phyloP scores from a whole-genome alignment of 2,888 invertebrate species.

The Campopleginae sp. region DNA sequence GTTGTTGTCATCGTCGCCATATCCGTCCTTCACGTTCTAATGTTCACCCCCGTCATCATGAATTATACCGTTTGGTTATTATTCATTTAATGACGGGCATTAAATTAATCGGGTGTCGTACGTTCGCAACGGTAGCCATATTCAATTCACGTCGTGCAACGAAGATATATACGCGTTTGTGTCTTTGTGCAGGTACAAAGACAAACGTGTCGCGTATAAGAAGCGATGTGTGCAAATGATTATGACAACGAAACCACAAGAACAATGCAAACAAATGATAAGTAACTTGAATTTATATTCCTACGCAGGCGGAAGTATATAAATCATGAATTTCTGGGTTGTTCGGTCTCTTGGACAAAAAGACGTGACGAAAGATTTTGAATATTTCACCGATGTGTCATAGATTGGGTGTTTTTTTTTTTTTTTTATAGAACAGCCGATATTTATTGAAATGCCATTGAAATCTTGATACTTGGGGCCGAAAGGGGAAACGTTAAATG shows the following conservation, averaged over 20 bases:
- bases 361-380: background rate
- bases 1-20: conserved; percentile 42
- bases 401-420: background rate
- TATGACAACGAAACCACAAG: background rate
- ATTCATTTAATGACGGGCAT: conserved; percentile 63
- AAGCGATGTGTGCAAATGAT: background rate
- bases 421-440: background rate
- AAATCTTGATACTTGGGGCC: background rate
- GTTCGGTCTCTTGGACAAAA: background rate
- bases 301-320: background rate
- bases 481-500: background rate
- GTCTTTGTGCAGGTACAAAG: background rate
- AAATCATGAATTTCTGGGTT: background rate
- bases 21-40: conserved; percentile 49
- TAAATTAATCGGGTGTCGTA: conserved; percentile 65
- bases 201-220: background rate
- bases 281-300: background rate
- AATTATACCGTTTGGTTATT: conserved; percentile 61
- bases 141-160: conserved; percentile 38
- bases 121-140: conserved; percentile 38
- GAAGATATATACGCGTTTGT: background rate
- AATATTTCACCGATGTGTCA: background rate
- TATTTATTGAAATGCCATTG: background rate
- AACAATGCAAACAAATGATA: background rate
- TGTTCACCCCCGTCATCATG: conserved; percentile 41